phyloP scores from a whole-genome alignment of 2,113 vertebrate genomes.

The Eolophus roseicapilla region DNA sequence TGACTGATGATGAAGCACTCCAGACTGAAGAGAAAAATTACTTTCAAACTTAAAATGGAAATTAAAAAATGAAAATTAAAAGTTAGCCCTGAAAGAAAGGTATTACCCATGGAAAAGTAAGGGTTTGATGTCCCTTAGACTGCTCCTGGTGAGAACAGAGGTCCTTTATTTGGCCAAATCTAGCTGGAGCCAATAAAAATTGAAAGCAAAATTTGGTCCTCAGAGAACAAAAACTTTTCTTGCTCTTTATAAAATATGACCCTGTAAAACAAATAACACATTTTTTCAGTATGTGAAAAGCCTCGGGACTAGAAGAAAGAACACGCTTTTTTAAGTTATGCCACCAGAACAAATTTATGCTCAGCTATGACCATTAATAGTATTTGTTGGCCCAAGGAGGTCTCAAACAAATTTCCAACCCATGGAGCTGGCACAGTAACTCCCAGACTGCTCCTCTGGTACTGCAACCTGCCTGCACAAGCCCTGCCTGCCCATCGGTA shows the following conservation, averaged over 20 bases:
- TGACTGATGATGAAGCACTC: background rate
- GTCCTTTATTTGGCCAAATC: background rate
- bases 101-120: too few relatives aligned
- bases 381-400: background rate
- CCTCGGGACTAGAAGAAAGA: background rate
- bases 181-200: background rate
- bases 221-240: background rate
- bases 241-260: background rate
- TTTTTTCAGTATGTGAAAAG: background rate
- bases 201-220: background rate
- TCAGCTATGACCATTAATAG: background rate
- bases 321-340: background rate
- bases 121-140: background rate
- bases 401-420: background rate
- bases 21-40: background rate
- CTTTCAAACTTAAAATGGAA: background rate
- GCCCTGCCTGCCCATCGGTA: too few relatives aligned
- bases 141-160: fast-evolving
- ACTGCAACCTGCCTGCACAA: background rate
- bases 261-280: background rate
- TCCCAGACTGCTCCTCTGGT: background rate
- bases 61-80: too few relatives aligned
- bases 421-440: background rate
- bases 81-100: too few relatives aligned
- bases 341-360: background rate